phyloP scores from a whole-genome alignment of 2,888 invertebrate species.

The Nephrotoma flavescens region DNA sequence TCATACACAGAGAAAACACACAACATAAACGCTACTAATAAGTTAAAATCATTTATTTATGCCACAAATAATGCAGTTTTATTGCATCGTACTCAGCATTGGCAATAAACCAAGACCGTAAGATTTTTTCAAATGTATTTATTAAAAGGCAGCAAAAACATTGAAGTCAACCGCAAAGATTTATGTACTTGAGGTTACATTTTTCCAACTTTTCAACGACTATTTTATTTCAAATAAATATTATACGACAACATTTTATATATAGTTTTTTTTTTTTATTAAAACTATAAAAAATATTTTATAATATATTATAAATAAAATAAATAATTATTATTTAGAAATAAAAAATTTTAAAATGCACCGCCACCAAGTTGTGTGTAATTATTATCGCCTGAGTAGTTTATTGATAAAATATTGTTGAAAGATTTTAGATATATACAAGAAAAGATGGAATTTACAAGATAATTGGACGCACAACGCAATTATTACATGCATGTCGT shows the following conservation, averaged over 20 bases:
- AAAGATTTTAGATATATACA: background rate
- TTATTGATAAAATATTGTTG: background rate
- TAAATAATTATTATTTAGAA: background rate
- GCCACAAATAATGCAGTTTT: background rate
- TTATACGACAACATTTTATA: background rate
- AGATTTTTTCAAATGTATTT: background rate
- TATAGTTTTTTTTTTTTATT: background rate
- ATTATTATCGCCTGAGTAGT: background rate
- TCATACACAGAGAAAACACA: background rate
- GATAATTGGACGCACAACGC: background rate
- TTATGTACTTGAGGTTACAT: background rate
- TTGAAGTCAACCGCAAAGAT: background rate
- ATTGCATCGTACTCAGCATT: background rate
- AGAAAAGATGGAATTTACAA: background rate
- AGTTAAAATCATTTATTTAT: background rate
- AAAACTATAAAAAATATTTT: background rate
- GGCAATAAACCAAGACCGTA: background rate
- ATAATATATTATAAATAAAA: background rate
- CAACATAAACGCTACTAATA: background rate
- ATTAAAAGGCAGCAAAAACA: background rate
- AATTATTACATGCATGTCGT: background rate
- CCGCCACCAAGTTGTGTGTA: background rate
- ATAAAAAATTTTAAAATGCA: background rate
- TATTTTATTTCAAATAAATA: background rate
- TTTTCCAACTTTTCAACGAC: background rate